phyloP scores from a whole-genome alignment of 2,888 invertebrate species.

The Ennomos fuscantarius region DNA sequence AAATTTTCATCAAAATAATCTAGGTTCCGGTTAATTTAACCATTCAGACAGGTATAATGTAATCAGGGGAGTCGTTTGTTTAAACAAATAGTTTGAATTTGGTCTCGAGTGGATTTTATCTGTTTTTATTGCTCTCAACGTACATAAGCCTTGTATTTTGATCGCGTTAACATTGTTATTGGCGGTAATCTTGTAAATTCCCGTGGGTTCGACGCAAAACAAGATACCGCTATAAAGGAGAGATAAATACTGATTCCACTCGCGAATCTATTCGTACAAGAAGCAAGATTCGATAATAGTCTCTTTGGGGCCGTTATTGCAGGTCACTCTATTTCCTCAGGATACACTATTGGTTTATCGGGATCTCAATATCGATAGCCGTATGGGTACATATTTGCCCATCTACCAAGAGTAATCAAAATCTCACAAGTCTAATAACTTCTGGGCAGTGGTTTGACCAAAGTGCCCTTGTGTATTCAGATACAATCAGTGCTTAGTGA shows the following conservation, averaged over 20 bases:
- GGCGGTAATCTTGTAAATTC: conserved; percentile 39
- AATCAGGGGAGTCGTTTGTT: conserved; percentile 35
- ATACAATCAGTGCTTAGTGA: conserved; percentile 33
- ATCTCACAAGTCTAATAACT: conserved; percentile 67
- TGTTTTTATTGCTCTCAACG: conserved; percentile 36
- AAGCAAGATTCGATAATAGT: conserved; percentile 67
- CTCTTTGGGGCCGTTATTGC: conserved; percentile 63
- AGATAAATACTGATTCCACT: conserved; percentile 54
- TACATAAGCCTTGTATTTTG: conserved; percentile 38
- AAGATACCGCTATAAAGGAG: conserved; percentile 47
- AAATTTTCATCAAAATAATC: conserved; percentile 22
- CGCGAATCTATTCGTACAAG: conserved; percentile 54
- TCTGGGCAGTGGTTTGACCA: conserved; percentile 47
- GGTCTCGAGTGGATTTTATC: conserved; percentile 37
- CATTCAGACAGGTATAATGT: conserved; percentile 36
- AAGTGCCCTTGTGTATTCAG: conserved; percentile 46
- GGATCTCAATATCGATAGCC: conserved; percentile 54
- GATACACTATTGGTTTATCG: conserved; percentile 51
- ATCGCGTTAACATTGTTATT: conserved; percentile 40
- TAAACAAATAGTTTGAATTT: conserved; percentile 32
- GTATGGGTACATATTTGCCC: conserved; percentile 47
- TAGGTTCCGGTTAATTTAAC: conserved; percentile 23
- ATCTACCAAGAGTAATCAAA: conserved; percentile 55
- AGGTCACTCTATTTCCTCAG: conserved; percentile 67
- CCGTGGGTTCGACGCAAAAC: conserved; percentile 40